Conservation (phyloP, 2,113 vertebrate genomes). For the Girardinichthys multiradiatus region DNA sequence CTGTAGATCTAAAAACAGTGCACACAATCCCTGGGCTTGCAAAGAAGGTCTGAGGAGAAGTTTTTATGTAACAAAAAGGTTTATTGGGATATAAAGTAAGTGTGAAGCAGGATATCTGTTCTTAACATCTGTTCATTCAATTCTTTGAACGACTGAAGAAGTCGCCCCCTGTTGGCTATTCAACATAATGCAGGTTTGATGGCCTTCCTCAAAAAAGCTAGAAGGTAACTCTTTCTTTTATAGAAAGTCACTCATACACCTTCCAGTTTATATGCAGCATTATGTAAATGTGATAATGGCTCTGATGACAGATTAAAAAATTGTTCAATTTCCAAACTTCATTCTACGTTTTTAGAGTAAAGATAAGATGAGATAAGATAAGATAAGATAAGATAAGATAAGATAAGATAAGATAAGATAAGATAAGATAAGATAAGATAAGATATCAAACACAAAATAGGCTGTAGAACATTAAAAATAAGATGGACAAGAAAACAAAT, state of each 20-base stretch:
- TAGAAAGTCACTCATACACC: background rate
- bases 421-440: background rate
- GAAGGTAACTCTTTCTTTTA: background rate
- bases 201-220: background rate
- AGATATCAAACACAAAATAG: too few species aligned
- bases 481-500: background rate
- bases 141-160: background rate
- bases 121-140: background rate
- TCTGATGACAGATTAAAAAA: background rate
- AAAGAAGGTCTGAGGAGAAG: background rate
- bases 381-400: too few species aligned
- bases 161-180: background rate
- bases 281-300: background rate
- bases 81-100: background rate
- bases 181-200: background rate
- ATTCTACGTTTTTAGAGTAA: background rate
- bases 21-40: background rate
- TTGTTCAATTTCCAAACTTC: background rate
- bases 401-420: background rate
- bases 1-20: constrained; percentile 33
- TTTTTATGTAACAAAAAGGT: background rate
- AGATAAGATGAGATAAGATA: background rate
- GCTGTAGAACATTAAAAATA: background rate
- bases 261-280: background rate
- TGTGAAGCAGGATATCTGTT: background rate